A percentile compares a stretch with the other conserved stretches of the same genome.
Evolutionary conservation across 2,113 vertebrate species (phyloP).

Genomic region (Campylomormyrus numenius): DNA sequence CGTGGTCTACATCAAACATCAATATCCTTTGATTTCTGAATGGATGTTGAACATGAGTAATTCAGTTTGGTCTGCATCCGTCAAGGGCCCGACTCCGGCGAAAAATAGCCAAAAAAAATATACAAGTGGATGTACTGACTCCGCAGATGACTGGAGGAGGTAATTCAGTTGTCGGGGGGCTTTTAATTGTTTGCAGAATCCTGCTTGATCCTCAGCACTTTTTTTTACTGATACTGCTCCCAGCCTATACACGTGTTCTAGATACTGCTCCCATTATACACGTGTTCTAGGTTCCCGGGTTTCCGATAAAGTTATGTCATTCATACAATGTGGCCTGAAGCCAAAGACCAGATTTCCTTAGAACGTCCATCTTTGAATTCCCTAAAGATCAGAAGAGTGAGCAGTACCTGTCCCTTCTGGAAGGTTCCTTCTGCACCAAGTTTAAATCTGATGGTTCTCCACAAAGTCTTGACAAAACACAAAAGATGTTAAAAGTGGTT

Average conservation of each 20-base stretch:
- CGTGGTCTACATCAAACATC: constrained; percentile 9
- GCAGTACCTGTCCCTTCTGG: background rate
- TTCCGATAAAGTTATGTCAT: background rate
- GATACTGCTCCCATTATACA: background rate
- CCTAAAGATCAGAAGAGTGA: background rate
- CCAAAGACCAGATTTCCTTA: background rate
- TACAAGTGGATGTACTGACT: background rate
- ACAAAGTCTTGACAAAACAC: background rate
- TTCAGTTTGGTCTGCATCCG: background rate
- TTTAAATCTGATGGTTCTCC: background rate
- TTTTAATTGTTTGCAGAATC: background rate
- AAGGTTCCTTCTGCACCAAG: background rate
- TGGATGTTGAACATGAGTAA: constrained; percentile 22
- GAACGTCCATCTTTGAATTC: background rate
- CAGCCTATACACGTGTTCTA: background rate
- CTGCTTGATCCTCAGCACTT: background rate
- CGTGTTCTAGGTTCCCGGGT: background rate
- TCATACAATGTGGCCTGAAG: background rate
- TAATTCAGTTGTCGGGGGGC: background rate
- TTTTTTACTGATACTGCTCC: background rate
- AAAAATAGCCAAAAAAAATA: background rate
- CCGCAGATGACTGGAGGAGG: background rate
- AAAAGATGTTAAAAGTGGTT: background rate
- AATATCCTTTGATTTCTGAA: constrained; percentile 20
- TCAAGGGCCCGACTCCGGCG: background rate